Evolutionary conservation across 2,113 vertebrate species (phyloP), one percentile per base, ranked within the genome.

Genomic region (Pollachius pollachius): DNA sequence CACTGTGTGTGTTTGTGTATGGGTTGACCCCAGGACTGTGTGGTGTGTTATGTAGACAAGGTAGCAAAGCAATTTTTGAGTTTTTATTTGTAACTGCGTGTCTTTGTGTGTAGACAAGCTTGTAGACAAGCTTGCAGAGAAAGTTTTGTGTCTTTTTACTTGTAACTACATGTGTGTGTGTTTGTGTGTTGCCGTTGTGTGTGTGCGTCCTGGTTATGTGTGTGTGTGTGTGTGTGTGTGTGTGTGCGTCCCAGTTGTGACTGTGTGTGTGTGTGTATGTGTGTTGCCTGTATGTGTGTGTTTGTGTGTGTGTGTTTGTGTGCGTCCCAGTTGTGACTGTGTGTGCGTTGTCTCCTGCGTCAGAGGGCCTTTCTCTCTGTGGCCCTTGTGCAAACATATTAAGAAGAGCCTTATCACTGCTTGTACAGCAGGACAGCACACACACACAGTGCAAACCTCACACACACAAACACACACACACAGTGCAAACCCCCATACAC

Each of bases 311-410:
- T 63, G 67, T 69, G 34, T 56, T 19, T 66, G 68, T 70, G 60
- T 21, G 21, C 34, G 18, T 60, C 57, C 15, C 19, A 3, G 56
- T 62, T 34, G 19, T 23, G 68, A 71, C 74, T 52, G 64, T 56
- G 75, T 69, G 79, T 15, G 56, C 66, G 64, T 66, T 57, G 87
- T 85, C 84, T 90, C 86, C 71, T 91, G 85, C 90, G 90, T 92
- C 92, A 92, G 87, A 91, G 88, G 68, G 81, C 69, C 86, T 89
- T 91, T 90, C 84, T 90, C 65, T 70, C 74, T 84, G 81, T 83
- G 88, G 87, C 85, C 80, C 85, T 86, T 89, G 52, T 81, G 86
- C 89, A 92, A 92, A 92, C 89, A 92, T 87, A 91, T 93, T 93
- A 91, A 92, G 86, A 90, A 81, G 69, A 68, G 80, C 80, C 90